Base-by-base conservation (phyloP, 2,888 invertebrate species). In the Lymantria monacha region DNA sequence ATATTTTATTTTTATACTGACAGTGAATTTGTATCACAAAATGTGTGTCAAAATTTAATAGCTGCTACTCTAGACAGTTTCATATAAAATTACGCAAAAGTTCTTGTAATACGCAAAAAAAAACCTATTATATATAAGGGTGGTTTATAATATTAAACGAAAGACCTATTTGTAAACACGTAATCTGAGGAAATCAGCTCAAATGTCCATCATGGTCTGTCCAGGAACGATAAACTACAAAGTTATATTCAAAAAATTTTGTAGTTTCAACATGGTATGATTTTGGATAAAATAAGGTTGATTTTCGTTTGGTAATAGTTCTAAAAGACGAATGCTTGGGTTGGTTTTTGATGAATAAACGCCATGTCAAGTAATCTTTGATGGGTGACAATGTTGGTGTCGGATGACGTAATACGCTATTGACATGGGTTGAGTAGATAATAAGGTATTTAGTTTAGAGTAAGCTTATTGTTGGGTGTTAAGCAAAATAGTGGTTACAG, bases 161-260 rank as follows among this genome's bases (percentile, higher is more conserved):
- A 61, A 69, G 74, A 75, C 72, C 69, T 78, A 77, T 81, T 81
- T 81, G 71, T 76, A 73, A 61, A 79, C 73, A 72, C 63, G 74
- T 72, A 79, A 81, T 70, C 64, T 51, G 74, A 75, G 66, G 56
- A 58, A 59, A 63, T 57, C 58, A 73, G 68, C 72, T 83, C 76
- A 68, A 74, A 80, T 84, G 76, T 75, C 80, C 77, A 73, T 69
- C 76, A 66, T 56, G 46, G 53, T 40, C 45, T 55, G 53, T 70
- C 63, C 63, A 62, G 51, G 40, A 44, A 51, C 15, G 55, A 51
- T 55, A 46, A 58, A 55, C 43, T 36, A 46, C 12, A 10, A 3
- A 0, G 3, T 46, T 30, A 10, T 13, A 0, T n/a, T 9, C 3
- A 2, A 7, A 13, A 46, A 38, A 15, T 10, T 9, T 11, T 11